These are phyloP conservation scores for Drosophila anomelani DNA, from an alignment of 2,888 invertebrate species.

Conservation along the genomic window DNA sequence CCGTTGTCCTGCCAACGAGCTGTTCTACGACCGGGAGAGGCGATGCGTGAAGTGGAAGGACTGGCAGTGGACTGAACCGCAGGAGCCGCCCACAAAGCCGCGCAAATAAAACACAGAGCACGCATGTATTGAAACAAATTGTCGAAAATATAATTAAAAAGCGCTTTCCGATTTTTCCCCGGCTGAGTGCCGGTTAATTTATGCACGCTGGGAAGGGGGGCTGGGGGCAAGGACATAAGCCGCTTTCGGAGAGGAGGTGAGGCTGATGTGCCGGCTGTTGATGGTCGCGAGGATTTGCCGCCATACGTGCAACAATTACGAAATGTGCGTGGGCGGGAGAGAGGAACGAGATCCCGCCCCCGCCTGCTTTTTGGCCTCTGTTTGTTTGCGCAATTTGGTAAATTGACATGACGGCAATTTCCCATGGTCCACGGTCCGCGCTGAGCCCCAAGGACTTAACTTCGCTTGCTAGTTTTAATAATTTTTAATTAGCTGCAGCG, in stretches of 20 bases:
- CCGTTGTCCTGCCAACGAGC: constrained; percentile 50
- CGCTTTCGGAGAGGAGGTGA: constrained; percentile 45
- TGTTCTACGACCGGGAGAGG: constrained; percentile 44
- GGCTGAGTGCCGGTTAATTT: constrained; percentile 44
- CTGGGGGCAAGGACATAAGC: constrained; percentile 50
- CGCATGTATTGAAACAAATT: constrained; percentile 51
- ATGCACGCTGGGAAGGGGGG: constrained; percentile 18
- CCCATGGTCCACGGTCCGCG: constrained; percentile 29
- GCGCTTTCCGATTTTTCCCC: constrained; percentile 40
- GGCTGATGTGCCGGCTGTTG: constrained; percentile 38
- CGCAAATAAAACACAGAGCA: constrained; percentile 49
- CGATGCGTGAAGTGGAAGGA: constrained; percentile 61
- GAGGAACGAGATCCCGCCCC: too few species aligned
- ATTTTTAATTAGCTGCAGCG: constrained; percentile 69
- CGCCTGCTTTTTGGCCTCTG: constrained; percentile 3
- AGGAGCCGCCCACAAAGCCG: constrained; percentile 60
- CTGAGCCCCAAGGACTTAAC: constrained; percentile 39
- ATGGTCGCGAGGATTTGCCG: constrained; percentile 64
- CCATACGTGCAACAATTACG: constrained; percentile 64
- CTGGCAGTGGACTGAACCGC: constrained; percentile 64
- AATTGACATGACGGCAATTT: constrained; percentile 55
- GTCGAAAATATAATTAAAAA: constrained; percentile 71
- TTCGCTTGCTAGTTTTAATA: constrained; percentile 60
- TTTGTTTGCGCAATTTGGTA: constrained; percentile 69
- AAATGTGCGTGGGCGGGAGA: constrained; percentile 55